phyloP scores from a whole-genome alignment of 2,113 vertebrate genomes.

The Morphnarchus princeps region DNA sequence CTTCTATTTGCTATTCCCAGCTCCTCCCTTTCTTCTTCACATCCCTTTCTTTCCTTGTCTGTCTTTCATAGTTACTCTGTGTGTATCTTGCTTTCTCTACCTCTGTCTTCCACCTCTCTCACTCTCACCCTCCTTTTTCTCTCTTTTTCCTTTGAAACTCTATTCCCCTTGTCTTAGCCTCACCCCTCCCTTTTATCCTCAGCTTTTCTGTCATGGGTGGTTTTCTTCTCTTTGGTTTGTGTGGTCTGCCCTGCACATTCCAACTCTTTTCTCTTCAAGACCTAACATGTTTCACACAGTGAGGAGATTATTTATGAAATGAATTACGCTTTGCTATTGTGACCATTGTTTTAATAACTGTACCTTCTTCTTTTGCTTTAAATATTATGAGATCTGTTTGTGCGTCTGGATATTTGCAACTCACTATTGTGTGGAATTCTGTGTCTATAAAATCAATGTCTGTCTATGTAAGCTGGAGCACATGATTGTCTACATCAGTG shows the following conservation, averaged over 20 bases:
- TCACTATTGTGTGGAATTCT: background rate
- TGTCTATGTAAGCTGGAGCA: background rate
- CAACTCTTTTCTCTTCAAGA: slow-evolving; percentile 64
- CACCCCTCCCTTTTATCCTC: slow-evolving; percentile 30
- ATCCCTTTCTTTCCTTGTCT: background rate
- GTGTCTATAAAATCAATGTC: background rate
- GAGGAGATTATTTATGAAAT: slow-evolving; percentile 29
- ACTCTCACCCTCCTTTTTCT: slow-evolving; percentile 14
- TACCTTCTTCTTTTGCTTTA: background rate
- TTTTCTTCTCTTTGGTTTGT: slow-evolving; percentile 55
- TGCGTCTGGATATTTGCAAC: background rate
- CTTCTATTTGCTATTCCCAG: background rate
- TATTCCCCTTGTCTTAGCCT: slow-evolving; percentile 25
- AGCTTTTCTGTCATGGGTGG: slow-evolving; percentile 35
- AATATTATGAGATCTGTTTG: background rate
- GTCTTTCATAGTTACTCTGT: background rate
- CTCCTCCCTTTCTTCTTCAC: background rate
- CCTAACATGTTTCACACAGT: slow-evolving; percentile 51
- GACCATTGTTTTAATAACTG: slow-evolving; percentile 29
- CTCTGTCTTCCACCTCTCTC: background rate
- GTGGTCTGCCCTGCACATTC: slow-evolving; percentile 62
- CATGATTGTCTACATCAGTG: background rate
- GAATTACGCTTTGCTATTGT: slow-evolving; percentile 30
- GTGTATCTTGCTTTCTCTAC: background rate
- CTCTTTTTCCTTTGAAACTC: slow-evolving; percentile 26